These are phyloP conservation scores for Carassius carassius DNA, from an alignment of 2,113 vertebrate genomes.

Conservation along the genomic window DNA sequence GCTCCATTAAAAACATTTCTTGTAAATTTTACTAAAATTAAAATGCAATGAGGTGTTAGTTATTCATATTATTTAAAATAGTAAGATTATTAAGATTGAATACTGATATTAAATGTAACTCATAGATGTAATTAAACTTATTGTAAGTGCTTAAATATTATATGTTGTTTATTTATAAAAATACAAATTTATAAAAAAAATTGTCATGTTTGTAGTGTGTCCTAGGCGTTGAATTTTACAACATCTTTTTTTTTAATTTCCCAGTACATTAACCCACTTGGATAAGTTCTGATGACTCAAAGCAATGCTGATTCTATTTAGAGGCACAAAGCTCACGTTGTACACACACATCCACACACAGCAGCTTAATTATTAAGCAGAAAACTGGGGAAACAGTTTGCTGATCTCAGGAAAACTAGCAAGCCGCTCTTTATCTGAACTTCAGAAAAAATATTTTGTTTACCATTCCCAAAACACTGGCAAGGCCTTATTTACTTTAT, in stretches of 20 bases:
- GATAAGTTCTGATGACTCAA: constrained; percentile 5
- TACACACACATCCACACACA: constrained; percentile 28
- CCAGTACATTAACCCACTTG: neutral
- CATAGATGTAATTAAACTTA: neutral
- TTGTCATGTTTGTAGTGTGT: too few species aligned
- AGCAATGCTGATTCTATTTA: neutral
- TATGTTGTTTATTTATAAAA: neutral
- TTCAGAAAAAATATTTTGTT: constrained; percentile 27
- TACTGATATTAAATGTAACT: neutral
- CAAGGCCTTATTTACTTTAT: neutral
- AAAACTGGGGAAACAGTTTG: constrained; percentile 48
- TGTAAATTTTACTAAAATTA: too few species aligned
- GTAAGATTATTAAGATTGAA: too few species aligned
- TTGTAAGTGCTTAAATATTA: neutral
- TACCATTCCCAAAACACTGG: neutral
- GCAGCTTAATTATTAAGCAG: constrained; percentile 72
- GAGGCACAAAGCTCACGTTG: constrained; percentile 15
- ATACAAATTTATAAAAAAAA: too few species aligned
- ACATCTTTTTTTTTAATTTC: too few species aligned
- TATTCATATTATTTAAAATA: neutral
- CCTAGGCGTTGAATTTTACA: too few species aligned
- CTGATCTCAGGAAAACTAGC: constrained; percentile 49
- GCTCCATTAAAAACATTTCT: neutral
- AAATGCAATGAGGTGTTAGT: neutral
- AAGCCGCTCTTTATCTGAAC: neutral